A percentile compares a stretch with the other conserved stretches of the same genome.
phyloP scores from a whole-genome alignment of 2,797 vertebrate genomes.

The Paratrypauchen microcephalus region DNA sequence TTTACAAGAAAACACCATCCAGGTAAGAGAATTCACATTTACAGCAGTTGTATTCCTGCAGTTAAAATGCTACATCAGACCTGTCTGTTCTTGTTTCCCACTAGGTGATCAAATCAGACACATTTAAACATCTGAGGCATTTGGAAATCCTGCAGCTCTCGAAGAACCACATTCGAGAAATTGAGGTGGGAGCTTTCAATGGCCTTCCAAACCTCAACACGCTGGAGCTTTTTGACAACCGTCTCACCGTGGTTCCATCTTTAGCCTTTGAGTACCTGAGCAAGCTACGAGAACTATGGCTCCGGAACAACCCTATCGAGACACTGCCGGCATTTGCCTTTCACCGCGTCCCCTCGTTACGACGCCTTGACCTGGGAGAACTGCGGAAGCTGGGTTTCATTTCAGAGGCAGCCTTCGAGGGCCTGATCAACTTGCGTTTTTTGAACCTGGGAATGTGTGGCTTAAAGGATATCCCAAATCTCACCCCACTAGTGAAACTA shows the following conservation, averaged over 20 bases:
- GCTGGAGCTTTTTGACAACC: slow-evolving; percentile 96
- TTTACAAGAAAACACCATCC: slow-evolving; percentile 95
- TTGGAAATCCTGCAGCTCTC: slow-evolving; percentile 97
- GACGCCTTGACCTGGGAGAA: slow-evolving; percentile 91
- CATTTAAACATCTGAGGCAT: slow-evolving; percentile 94
- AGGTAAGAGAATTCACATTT: slow-evolving; percentile 68
- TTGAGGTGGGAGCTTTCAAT: slow-evolving; percentile 97
- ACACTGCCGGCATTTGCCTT: slow-evolving; percentile 95
- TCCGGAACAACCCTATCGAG: slow-evolving; percentile 96
- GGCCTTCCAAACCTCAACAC: slow-evolving; percentile 96
- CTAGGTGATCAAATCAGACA: slow-evolving; percentile 92
- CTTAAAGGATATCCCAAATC: slow-evolving; percentile 94
- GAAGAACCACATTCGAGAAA: slow-evolving; percentile 92
- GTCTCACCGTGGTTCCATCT: slow-evolving; percentile 91
- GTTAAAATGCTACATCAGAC: slow-evolving; percentile 36
- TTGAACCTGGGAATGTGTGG: slow-evolving; percentile 97
- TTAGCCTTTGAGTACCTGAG: slow-evolving; percentile 97
- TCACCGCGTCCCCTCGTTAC: slow-evolving; percentile 91
- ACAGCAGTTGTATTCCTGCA: slow-evolving; percentile 2
- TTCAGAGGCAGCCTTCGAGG: slow-evolving; percentile 94
- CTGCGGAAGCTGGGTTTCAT: slow-evolving; percentile 94
- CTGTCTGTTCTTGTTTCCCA: slow-evolving; percentile 44
- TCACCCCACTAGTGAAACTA: slow-evolving; percentile 87
- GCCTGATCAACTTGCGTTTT: slow-evolving; percentile 91
- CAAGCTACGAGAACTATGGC: slow-evolving; percentile 94